phyloP scores from a whole-genome alignment of 2,888 invertebrate species.

The Tanypteryx hageni region DNA sequence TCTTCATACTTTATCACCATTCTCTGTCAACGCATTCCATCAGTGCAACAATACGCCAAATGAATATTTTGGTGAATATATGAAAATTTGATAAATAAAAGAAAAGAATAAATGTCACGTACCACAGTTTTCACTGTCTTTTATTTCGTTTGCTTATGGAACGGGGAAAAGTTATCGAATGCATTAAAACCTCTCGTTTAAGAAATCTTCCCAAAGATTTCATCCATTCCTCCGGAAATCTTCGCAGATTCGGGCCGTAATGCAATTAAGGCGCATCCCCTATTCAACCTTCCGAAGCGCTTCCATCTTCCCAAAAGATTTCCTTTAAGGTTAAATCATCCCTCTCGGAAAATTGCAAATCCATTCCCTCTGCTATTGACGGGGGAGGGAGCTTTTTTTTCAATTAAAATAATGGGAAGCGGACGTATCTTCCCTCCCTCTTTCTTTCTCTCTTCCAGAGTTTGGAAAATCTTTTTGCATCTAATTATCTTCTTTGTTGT shows the following conservation, averaged over 20 bases:
- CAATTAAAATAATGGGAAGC: slow-evolving; percentile 22
- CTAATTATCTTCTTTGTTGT: slow-evolving; percentile 18
- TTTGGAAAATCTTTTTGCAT: slow-evolving; percentile 1
- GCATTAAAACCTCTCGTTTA: not conserved
- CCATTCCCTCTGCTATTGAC: not conserved
- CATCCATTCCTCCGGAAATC: too few species aligned
- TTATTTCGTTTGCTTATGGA: too few species aligned
- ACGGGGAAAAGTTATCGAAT: not conserved
- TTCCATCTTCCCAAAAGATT: not conserved
- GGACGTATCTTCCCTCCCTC: not conserved
- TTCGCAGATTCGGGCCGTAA: not conserved
- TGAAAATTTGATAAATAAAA: too few species aligned
- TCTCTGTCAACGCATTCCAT: too few species aligned
- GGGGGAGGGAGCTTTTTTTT: not conserved
- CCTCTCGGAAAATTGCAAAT: not conserved
- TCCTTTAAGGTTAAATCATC: slow-evolving; percentile 1
- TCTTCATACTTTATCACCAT: too few species aligned
- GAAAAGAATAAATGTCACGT: too few species aligned
- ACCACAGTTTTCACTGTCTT: too few species aligned
- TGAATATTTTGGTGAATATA: too few species aligned
- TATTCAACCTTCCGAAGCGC: not conserved
- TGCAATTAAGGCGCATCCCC: not conserved
- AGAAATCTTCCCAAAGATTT: not conserved
- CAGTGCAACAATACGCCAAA: too few species aligned
- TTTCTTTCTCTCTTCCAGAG: not conserved